Base-by-base conservation (phyloP, 37 sponge, comb jelly and placozoan species). In the Lycopodina hypogea region DNA sequence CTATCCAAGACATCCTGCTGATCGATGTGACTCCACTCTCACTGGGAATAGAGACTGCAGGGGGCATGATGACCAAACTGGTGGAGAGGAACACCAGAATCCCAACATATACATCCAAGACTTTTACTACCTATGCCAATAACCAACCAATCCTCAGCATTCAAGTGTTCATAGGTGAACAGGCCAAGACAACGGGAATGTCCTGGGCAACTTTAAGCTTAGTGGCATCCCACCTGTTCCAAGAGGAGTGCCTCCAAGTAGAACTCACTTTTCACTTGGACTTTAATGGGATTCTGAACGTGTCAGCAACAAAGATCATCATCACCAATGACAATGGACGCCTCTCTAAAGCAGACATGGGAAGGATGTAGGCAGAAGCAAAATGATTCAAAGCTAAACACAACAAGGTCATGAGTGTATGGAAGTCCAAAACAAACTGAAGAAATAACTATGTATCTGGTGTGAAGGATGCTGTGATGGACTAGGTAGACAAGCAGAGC, bases 41-140 rank as follows among this genome's bases (percentile, higher is more conserved):
- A n/a, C 83, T 95, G 2, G 96, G 96, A n/a, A 86, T 95, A 32
- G 96, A 93, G 77, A 96, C 93, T 18, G 96, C 93, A 48, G 93
- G 93, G 38, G 96, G 96, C 56, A 91, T 96, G 77, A 93, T 96
- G 94, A 96, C 96, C 63, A 76, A 72, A 33, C 79, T 93, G 35
- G 85, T 93, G 28, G 68, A 84, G 58, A 62, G 79, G 0, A 84
- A 84, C 36, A 40, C 84, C n/a, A 34, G 78, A 29, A 84, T 96
- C 35, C 96, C 97, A 71, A 90, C 84, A 28, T 79, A 78, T 48
- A 71, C 77, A 29, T 68, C 82, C 23, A 69, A 93, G 70, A 80
- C 77, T 26, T 90, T 96, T 79, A 90, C 96, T 58, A 96, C 96
- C 30, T 90, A 96, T 62, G 62, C 88, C 48, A 88, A 92, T 80